Conservation (phyloP, 2,113 vertebrate species). For the Phaetusa simplex region DNA sequence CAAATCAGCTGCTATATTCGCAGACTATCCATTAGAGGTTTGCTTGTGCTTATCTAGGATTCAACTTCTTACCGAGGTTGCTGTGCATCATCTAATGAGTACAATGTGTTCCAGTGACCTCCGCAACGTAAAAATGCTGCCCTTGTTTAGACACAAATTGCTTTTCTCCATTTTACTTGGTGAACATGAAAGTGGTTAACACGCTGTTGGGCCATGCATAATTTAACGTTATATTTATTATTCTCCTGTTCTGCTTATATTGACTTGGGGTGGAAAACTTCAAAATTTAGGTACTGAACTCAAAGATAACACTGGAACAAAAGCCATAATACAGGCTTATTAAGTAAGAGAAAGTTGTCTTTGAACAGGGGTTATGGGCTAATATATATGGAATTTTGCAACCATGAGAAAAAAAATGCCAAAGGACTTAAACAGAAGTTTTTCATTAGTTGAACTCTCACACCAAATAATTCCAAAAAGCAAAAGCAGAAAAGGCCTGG, state of each 20-base stretch:
- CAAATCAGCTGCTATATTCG: slow-evolving; percentile 12
- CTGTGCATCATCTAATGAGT: slow-evolving; percentile 6
- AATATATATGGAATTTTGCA: not conserved
- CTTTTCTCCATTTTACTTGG: not conserved
- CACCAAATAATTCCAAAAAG: not conserved
- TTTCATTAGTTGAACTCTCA: not conserved
- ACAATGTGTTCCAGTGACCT: slow-evolving; percentile 31
- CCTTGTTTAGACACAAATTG: slow-evolving; percentile 43
- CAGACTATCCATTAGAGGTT: slow-evolving; percentile 28
- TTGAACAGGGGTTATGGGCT: not conserved
- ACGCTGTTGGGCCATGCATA: not conserved
- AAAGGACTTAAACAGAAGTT: not conserved
- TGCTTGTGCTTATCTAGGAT: not conserved
- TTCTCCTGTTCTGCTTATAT: not conserved
- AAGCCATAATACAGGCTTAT: not conserved
- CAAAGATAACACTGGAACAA: not conserved
- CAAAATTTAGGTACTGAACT: not conserved
- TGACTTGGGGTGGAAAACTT: not conserved
- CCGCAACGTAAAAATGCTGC: not conserved
- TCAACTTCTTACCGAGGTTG: not conserved
- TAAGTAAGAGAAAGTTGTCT: not conserved
- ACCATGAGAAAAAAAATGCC: not conserved
- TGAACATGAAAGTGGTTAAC: slow-evolving; percentile 26
- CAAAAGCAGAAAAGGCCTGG: not conserved
- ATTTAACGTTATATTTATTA: slow-evolving; percentile 11